Evolutionary conservation across 2,113 vertebrate genomes (phyloP).

Genomic region (Actenoides hombroni): DNA sequence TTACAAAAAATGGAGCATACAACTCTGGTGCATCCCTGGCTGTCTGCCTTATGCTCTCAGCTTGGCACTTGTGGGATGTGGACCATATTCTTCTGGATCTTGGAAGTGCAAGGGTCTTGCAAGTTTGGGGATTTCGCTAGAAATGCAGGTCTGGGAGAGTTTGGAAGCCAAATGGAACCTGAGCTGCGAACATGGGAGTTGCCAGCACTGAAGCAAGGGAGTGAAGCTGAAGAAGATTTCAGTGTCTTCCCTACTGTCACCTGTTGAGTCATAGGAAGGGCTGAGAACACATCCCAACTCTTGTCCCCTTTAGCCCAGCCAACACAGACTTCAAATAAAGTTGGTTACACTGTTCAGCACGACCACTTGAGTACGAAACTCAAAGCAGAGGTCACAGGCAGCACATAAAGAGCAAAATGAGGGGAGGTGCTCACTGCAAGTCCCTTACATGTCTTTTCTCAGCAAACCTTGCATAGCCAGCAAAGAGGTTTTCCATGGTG

Average conservation of each 20-base stretch:
- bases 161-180: fast-evolving
- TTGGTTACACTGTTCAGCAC: not conserved
- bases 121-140: not conserved
- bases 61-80: not conserved
- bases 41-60: not conserved
- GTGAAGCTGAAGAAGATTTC: not conserved
- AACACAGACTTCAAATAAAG: not conserved
- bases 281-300: not conserved
- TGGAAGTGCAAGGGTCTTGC: not conserved
- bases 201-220: not conserved
- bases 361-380: too few species aligned
- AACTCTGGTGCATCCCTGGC: not conserved
- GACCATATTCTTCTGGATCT: not conserved
- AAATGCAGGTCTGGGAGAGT: not conserved
- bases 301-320: not conserved
- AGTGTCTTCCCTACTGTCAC: not conserved
- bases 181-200: not conserved
- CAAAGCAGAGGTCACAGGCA: not conserved
- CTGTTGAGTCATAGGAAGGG: not conserved
- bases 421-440: not conserved
- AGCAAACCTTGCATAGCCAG: not conserved
- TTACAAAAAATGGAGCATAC: not conserved
- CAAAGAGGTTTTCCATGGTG: not conserved
- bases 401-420: not conserved
- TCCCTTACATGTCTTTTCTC: not conserved